A percentile compares a stretch with the other conserved stretches of the same genome.
Conservation (phyloP, 2,797 vertebrate genomes). For the Pseudochirops corinnae region DNA sequence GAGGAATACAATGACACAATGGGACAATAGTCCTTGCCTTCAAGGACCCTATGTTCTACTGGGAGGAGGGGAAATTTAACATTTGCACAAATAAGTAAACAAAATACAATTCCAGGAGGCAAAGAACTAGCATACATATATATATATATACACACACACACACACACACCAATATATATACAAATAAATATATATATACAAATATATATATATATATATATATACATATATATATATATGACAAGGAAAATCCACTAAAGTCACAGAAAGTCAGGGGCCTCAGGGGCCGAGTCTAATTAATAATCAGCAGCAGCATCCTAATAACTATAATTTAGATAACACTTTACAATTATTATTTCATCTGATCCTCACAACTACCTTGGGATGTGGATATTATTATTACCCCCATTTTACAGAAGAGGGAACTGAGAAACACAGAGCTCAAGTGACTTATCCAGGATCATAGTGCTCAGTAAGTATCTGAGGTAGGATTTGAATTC, state of each 20-base stretch:
- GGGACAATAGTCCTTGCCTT: not conserved
- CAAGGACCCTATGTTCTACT: not conserved
- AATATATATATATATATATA: too few relatives aligned
- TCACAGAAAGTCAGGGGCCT: not conserved
- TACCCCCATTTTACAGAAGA: not conserved
- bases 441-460: not conserved
- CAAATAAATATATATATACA: too few relatives aligned
- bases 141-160: too few relatives aligned
- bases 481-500: not conserved
- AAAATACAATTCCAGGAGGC: not conserved
- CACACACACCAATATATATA: too few relatives aligned
- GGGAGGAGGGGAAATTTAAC: not conserved
- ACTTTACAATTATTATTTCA: not conserved
- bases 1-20: not conserved
- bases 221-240: too few relatives aligned
- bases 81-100: not conserved
- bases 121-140: not conserved
- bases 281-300: not conserved
- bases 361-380: not conserved
- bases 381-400: not conserved
- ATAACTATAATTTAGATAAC: not conserved
- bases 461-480: not conserved
- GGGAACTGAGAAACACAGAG: not conserved
- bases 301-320: not conserved
- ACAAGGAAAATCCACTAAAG: not conserved